Evolutionary conservation across 2,888 invertebrate species (phyloP), one percentile per base, ranked within the genome.

Genomic region (Mesorhabditis spiculigera): DNA sequence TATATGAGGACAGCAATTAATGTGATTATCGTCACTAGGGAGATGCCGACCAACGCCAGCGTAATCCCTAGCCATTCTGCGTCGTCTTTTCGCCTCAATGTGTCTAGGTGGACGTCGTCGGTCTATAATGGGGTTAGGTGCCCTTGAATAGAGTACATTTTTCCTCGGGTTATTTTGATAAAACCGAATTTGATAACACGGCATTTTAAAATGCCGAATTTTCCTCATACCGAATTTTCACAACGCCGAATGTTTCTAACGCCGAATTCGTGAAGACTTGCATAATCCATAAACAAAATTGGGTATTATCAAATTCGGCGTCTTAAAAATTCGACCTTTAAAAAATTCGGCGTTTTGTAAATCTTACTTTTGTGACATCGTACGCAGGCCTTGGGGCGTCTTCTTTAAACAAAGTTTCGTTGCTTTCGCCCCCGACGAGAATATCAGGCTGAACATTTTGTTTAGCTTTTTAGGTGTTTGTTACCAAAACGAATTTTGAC

Each of bases 381-480:
- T 80, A 80, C 1, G 74, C 73, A 61, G 74, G 72, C 13, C 77
- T 66, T 8, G 73, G 69, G 4, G 75, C 76, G 68, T 79, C 78
- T 50, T 78, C 78, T 63, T 77, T 77, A 76, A 78, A 77, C 8
- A 80, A 63, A 5, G 75, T 75, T 50, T 76, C 78, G 62, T 77
- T 80, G 16, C 71, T 74, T 45, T 78, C 72, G 28, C 70, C 64
- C n/a, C 80, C 80, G 16, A 78, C 71, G 43, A 78, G 70, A 13
- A 80, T 43, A 68, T 78, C 75, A 0, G 80, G 80, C 78, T 79
- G 73, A 44, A 79, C 71, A 45, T 6, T 42, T 28, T 63, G 8
- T 63, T 8, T 63, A 8, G 6, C n/a, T n/a, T 8, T n/a, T 28
- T n/a, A 8, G 4, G 8, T 16, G 13, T 28, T 28, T 63, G 75